phyloP scores from a whole-genome alignment of 2,888 invertebrate genomes.

The Thymelicus sylvestris region DNA sequence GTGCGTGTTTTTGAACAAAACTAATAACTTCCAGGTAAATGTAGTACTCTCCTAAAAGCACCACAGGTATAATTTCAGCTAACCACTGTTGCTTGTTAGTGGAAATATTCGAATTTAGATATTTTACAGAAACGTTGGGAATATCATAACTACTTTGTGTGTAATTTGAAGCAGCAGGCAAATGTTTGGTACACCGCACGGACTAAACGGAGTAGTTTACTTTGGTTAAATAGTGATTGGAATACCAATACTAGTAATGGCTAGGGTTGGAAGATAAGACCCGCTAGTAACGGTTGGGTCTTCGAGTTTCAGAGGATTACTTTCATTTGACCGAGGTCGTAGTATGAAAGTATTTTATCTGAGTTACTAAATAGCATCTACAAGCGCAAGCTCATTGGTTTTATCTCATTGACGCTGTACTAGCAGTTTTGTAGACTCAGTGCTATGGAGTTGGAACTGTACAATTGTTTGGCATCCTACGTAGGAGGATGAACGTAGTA shows the following conservation, averaged over 20 bases:
- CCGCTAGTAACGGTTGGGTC: constrained; percentile 43
- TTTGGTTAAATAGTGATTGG: constrained; percentile 73
- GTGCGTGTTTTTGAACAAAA: too few species aligned
- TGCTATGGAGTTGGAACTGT: too few species aligned
- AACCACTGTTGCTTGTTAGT: too few species aligned
- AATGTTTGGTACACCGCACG: constrained; percentile 50
- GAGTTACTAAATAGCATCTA: not conserved
- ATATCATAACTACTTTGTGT: constrained; percentile 7
- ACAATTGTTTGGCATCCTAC: too few species aligned
- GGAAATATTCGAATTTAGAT: too few species aligned
- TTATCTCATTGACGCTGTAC: constrained; percentile 59
- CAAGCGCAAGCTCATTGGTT: constrained; percentile 48
- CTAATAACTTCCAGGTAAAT: too few species aligned
- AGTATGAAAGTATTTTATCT: constrained; percentile 27
- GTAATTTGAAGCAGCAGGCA: constrained; percentile 11
- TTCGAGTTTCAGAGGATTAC: constrained; percentile 38
- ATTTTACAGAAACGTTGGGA: too few species aligned
- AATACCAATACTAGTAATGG: constrained; percentile 73
- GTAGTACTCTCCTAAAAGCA: too few species aligned
- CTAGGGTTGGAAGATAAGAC: constrained; percentile 65
- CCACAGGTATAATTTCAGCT: too few species aligned
- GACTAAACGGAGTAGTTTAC: constrained; percentile 54
- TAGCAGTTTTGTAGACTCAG: not conserved
- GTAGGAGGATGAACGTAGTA: too few species aligned
- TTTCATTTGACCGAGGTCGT: constrained; percentile 36